Conservation (phyloP, 2,888 invertebrate genomes). For the Itoplectis maculator region DNA sequence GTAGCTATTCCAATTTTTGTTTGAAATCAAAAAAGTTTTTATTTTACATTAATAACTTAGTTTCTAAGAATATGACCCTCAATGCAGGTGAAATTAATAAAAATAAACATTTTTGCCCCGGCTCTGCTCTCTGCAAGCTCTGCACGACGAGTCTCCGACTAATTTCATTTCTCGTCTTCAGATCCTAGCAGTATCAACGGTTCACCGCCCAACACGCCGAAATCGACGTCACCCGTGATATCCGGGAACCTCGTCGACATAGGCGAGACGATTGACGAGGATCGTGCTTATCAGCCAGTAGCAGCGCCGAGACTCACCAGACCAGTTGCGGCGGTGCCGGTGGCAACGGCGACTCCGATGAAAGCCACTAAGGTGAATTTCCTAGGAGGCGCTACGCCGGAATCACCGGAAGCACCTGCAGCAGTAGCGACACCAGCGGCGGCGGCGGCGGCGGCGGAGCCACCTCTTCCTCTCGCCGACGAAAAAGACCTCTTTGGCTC, state of each 20-base stretch:
- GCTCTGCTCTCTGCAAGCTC: no score
- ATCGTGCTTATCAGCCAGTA: slow-evolving; percentile 2
- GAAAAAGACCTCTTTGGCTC: slow-evolving; percentile 84
- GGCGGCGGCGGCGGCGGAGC: slow-evolving; percentile 7
- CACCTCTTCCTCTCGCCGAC: slow-evolving; percentile 59
- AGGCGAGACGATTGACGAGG: slow-evolving; percentile 46
- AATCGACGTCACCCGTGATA: slow-evolving; percentile 73
- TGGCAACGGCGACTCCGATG: slow-evolving; percentile 68
- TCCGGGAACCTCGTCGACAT: slow-evolving; percentile 75
- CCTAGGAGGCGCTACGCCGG: slow-evolving; percentile 1
- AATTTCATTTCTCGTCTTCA: no score
- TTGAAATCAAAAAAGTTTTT: no score
- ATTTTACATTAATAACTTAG: no score
- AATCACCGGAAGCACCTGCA: not conserved
- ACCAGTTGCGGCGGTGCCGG: slow-evolving; percentile 1
- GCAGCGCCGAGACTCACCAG: slow-evolving; percentile 22
- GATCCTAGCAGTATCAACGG: slow-evolving; percentile 58
- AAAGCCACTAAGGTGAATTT: slow-evolving; percentile 71
- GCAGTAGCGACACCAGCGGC: not conserved
- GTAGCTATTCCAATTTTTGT: no score
- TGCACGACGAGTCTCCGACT: no score
- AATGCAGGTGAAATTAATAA: no score
- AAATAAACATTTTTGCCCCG: no score
- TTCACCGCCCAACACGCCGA: slow-evolving; percentile 72
- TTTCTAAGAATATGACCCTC: no score